Percentiles rank a stretch among this genome's conserved stretches.
phyloP scores from a whole-genome alignment of 2,888 invertebrate genomes.

The Linyphia triangularis region DNA sequence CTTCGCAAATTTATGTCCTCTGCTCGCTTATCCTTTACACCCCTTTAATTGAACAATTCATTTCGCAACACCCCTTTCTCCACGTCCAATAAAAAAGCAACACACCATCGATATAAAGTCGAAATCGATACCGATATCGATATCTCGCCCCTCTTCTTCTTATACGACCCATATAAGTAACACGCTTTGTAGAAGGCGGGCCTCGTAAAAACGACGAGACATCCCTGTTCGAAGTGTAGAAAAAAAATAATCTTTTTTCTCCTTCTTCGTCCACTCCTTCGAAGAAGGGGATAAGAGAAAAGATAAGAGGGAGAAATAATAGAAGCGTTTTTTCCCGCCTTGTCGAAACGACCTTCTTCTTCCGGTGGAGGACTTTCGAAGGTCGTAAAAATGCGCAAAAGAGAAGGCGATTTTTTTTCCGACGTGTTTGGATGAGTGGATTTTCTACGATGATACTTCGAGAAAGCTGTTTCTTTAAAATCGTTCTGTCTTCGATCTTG shows the following conservation, averaged over 20 bases:
- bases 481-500: too few relatives aligned
- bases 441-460: not conserved
- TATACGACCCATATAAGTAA: not conserved
- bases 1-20: not conserved
- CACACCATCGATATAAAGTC: not conserved
- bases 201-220: not conserved
- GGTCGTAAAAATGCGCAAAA: not conserved
- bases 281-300: not conserved
- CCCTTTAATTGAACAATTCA: conserved; percentile 3
- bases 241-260: not conserved
- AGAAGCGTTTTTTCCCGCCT: not conserved
- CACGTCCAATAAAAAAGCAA: not conserved
- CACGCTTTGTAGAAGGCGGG: not conserved
- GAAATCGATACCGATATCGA: not conserved
- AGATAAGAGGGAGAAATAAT: not conserved
- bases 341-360: not conserved
- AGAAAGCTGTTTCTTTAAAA: too few relatives aligned
- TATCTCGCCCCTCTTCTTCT: not conserved
- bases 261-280: not conserved
- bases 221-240: not conserved
- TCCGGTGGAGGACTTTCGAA: not conserved
- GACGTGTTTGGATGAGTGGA: not conserved
- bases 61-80: not conserved
- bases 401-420: not conserved
- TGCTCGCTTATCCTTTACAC: not conserved